A percentile compares a stretch with the other conserved stretches of the same genome.
Evolutionary conservation across 2,797 vertebrate genomes (phyloP).

Genomic region (Rhinichthys osculus): DNA sequence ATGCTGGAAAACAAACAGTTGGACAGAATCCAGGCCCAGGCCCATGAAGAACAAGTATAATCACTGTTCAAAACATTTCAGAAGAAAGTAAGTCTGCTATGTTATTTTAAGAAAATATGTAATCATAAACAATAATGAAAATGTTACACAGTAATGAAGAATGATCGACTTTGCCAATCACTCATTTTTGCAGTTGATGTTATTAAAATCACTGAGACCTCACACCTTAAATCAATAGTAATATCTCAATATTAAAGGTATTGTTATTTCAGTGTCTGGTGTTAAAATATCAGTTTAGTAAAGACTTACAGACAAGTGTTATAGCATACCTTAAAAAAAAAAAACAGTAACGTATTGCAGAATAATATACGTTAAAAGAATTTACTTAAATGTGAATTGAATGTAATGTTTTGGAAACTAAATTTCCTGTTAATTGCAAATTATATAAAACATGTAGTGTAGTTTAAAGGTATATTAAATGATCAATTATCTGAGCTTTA

Average conservation of each 20-base stretch:
- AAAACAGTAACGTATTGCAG: not conserved
- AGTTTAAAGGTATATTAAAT: not conserved
- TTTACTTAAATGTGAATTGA: not conserved
- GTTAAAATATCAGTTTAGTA: constrained; percentile 51
- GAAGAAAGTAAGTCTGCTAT: not conserved
- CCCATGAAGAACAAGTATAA: constrained; percentile 29
- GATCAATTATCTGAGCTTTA: not conserved
- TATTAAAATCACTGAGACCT: constrained; percentile 29
- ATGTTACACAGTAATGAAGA: constrained; percentile 6
- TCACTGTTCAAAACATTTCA: constrained; percentile 10
- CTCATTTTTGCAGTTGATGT: constrained; percentile 6
- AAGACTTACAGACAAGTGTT: constrained; percentile 60
- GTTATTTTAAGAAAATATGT: constrained; percentile 6
- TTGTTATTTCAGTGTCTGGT: constrained; percentile 11
- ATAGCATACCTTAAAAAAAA: not conserved
- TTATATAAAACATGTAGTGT: not conserved
- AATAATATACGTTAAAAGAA: not conserved
- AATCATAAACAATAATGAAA: constrained; percentile 23
- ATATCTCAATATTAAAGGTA: constrained; percentile 36
- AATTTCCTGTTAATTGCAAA: not conserved
- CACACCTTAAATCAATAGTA: constrained; percentile 35
- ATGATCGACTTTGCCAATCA: not conserved
- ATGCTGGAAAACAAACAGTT: constrained; percentile 66
- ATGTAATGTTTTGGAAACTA: not conserved
- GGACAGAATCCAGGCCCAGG: constrained; percentile 31